These are phyloP conservation scores for Pogona vitticeps DNA, from an alignment of 2,113 vertebrate species.

Conservation along the genomic window DNA sequence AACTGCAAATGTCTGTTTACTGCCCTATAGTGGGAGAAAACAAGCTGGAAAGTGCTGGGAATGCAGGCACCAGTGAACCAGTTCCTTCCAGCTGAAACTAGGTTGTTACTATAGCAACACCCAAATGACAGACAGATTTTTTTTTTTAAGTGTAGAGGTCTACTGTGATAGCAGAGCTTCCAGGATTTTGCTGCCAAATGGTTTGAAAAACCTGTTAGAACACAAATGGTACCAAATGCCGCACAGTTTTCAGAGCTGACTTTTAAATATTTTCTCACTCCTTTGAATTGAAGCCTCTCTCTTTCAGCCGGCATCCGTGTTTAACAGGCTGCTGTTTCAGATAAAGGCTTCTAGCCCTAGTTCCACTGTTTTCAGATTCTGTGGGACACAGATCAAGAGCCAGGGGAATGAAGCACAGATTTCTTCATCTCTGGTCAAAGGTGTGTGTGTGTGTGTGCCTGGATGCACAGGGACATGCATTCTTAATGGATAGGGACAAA, in stretches of 20 bases:
- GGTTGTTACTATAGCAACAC: slow-evolving; percentile 81
- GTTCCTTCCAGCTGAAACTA: slow-evolving; percentile 75
- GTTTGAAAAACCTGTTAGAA: slow-evolving; percentile 68
- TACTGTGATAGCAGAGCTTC: slow-evolving; percentile 71
- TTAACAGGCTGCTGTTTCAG: background rate
- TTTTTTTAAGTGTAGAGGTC: slow-evolving; percentile 76
- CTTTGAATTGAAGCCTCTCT: background rate
- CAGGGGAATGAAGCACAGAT: background rate
- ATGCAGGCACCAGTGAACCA: slow-evolving; percentile 67
- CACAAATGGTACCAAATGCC: slow-evolving; percentile 58
- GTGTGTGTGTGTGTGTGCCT: background rate
- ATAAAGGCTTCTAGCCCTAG: background rate
- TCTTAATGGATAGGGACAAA: no score
- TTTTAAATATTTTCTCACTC: background rate
- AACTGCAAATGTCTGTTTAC: slow-evolving; percentile 43
- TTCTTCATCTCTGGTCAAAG: background rate
- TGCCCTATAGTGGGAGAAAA: slow-evolving; percentile 50
- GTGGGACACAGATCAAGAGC: background rate
- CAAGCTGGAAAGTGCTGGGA: slow-evolving; percentile 51
- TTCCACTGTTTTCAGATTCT: background rate
- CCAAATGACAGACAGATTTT: slow-evolving; percentile 79
- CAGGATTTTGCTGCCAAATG: slow-evolving; percentile 65
- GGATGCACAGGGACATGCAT: no score
- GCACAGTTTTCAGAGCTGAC: background rate
- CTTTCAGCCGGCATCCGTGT: background rate